Conservation (phyloP, 2,113 vertebrate genomes). For the Albula goreensis region DNA sequence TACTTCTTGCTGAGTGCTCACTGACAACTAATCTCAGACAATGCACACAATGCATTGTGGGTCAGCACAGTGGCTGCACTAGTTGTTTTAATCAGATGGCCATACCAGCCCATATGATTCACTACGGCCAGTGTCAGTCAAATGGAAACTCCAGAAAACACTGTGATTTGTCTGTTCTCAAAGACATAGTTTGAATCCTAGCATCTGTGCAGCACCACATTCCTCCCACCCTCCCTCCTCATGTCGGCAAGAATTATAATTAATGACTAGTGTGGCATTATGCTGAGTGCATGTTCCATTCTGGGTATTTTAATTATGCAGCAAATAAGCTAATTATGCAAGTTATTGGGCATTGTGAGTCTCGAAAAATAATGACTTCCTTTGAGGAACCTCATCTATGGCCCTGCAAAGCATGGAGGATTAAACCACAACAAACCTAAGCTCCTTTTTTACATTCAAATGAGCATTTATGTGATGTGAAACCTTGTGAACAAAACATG, state of each 20-base stretch:
- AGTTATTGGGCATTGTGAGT: slow-evolving; percentile 62
- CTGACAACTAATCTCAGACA: neutral
- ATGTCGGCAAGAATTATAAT: slow-evolving; percentile 65
- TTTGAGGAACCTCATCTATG: slow-evolving; percentile 65
- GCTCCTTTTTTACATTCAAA: slow-evolving; percentile 63
- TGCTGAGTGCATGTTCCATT: slow-evolving; percentile 54
- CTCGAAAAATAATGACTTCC: slow-evolving; percentile 70
- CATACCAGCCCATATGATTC: neutral
- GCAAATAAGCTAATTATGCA: slow-evolving; percentile 73
- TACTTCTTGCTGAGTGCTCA: neutral
- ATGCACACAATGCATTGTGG: neutral
- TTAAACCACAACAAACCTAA: slow-evolving; percentile 65
- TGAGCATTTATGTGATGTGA: slow-evolving; percentile 43
- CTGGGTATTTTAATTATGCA: slow-evolving; percentile 70
- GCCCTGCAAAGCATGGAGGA: slow-evolving; percentile 61
- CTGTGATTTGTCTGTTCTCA: slow-evolving; percentile 23
- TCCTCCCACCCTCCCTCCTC: slow-evolving; percentile 38
- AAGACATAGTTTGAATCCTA: neutral
- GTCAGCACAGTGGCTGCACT: neutral
- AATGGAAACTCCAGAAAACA: slow-evolving; percentile 32
- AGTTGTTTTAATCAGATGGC: neutral
- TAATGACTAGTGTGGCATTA: slow-evolving; percentile 55
- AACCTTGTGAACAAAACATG: slow-evolving; percentile 43
- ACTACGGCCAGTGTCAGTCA: slow-evolving; percentile 34
- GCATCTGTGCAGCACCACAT: neutral